Conservation (phyloP, 2,113 vertebrate species). For the Cisticola juncidis region DNA sequence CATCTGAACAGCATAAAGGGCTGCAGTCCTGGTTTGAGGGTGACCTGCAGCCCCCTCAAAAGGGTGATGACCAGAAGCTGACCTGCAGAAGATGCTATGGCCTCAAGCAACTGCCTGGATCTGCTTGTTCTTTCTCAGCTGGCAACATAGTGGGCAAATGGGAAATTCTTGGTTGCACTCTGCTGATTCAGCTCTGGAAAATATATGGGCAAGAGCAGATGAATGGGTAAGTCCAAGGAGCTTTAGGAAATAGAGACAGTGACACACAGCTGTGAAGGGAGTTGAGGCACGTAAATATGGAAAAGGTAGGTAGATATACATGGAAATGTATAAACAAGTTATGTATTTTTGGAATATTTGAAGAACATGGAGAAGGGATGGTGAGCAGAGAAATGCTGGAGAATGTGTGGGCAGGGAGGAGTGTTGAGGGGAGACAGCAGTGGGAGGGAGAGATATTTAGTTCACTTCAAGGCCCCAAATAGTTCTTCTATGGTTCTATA, state of each 20-base stretch:
- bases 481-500: background rate
- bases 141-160: background rate
- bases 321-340: background rate
- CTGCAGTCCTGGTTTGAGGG: background rate
- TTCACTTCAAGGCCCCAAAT: background rate
- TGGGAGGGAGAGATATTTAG: accelerated
- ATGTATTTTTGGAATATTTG: background rate
- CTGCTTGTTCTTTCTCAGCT: background rate
- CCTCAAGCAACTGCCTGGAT: background rate
- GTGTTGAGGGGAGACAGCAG: background rate
- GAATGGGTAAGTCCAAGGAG: background rate
- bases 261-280: background rate
- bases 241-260: background rate
- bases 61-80: background rate
- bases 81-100: background rate
- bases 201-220: background rate
- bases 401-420: background rate
- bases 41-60: accelerated
- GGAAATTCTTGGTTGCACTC: background rate
- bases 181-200: background rate
- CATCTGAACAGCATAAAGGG: accelerated
- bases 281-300: background rate
- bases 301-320: background rate
- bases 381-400: background rate
- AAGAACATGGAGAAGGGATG: background rate